Evolutionary conservation across 92 coral and sea anemone species (phyloP).

Genomic region (Epizoanthus stellaris): DNA sequence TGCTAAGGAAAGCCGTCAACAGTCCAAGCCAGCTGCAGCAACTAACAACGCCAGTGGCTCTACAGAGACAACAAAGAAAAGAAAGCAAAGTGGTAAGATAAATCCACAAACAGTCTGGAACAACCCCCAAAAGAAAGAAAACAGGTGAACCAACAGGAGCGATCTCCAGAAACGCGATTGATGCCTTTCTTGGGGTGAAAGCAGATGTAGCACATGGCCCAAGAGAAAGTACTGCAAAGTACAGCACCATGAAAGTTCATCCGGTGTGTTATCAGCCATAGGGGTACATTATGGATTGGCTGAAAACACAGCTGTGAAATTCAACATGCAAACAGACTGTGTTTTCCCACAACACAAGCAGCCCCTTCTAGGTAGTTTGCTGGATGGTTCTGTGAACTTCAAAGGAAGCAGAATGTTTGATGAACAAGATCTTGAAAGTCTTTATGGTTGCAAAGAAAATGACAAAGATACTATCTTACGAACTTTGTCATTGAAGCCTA

Average conservation of each 20-base stretch:
- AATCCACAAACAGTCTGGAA: too few relatives aligned
- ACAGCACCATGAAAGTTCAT: too few relatives aligned
- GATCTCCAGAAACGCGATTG: too few relatives aligned
- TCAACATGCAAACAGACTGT: slow-evolving; percentile 34
- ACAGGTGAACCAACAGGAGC: too few relatives aligned
- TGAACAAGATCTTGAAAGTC: slow-evolving; percentile 44
- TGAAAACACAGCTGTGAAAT: slow-evolving; percentile 9
- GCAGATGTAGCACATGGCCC: too few relatives aligned
- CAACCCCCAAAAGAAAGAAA: too few relatives aligned
- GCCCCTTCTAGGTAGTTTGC: slow-evolving; percentile 57
- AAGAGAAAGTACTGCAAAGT: too few relatives aligned
- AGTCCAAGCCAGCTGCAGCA: too few relatives aligned
- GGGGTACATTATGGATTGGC: slow-evolving; percentile 23
- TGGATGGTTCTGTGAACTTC: slow-evolving; percentile 53
- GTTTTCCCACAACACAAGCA: slow-evolving; percentile 38
- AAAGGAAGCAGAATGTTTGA: slow-evolving; percentile 19
- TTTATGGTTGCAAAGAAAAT: slow-evolving; percentile 1
- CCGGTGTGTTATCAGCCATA: background rate
- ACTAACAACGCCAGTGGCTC: too few relatives aligned
- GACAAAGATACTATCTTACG: slow-evolving; percentile 45
- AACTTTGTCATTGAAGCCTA: slow-evolving; percentile 55
- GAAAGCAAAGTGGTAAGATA: too few relatives aligned
- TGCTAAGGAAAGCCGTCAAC: too few relatives aligned
- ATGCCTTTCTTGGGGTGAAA: too few relatives aligned
- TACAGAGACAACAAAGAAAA: slow-evolving; percentile 36